Percentiles rank a stretch among this genome's conserved stretches.
Conservation (phyloP, 2,797 vertebrate species). For the Acanthopagrus latus region DNA sequence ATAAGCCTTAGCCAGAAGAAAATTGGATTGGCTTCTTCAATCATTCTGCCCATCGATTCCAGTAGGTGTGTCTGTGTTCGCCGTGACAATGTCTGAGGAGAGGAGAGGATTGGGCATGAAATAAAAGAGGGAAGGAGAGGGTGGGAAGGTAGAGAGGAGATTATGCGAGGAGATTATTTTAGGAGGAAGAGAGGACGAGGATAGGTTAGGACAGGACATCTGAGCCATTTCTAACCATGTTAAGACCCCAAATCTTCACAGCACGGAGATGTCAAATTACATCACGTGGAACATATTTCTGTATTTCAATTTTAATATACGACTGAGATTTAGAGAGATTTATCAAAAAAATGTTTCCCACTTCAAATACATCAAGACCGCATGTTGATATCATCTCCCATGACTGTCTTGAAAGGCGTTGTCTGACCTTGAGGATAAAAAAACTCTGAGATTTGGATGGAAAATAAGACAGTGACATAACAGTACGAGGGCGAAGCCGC, state of each 20-base stretch:
- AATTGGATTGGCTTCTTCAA: conserved; percentile 75
- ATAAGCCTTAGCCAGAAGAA: conserved; percentile 68
- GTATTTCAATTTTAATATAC: too few relatives aligned
- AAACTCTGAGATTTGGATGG: background rate
- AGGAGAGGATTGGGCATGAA: conserved; percentile 18
- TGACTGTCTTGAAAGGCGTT: background rate
- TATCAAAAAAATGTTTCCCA: background rate
- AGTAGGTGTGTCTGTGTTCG: conserved; percentile 52
- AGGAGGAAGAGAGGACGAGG: conserved; percentile 1
- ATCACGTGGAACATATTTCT: too few relatives aligned
- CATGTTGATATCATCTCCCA: background rate
- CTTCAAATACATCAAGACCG: conserved; percentile 5
- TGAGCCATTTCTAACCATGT: conserved; percentile 9
- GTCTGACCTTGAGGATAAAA: background rate
- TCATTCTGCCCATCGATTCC: conserved; percentile 72
- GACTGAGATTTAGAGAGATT: background rate
- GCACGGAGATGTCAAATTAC: background rate
- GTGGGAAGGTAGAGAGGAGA: background rate
- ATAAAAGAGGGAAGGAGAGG: background rate
- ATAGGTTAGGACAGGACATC: conserved; percentile 19
- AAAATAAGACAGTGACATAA: conserved; percentile 6
- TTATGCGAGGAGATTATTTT: conserved; percentile 18
- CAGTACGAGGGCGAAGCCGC: background rate
- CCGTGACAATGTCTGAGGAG: conserved; percentile 41
- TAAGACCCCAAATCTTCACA: conserved; percentile 9